Evolutionary conservation across 1,140 invertebrate species (phyloP), one percentile per base, ranked within the genome.

Genomic region (Zaprionus camerounensis): DNA sequence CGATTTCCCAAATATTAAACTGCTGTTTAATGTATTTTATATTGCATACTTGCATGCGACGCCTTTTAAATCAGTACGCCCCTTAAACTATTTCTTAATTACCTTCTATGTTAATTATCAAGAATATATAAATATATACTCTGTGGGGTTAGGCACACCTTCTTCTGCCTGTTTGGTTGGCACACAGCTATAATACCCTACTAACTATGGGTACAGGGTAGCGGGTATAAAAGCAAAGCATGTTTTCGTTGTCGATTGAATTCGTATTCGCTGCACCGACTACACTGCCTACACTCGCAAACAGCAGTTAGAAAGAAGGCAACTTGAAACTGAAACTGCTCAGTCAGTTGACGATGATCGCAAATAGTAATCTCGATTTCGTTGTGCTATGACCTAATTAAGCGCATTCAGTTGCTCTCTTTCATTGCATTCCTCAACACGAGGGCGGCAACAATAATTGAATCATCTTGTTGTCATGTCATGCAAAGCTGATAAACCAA

Each of bases 391-490:
- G 41, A 46, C 57, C 57, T 26, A 26, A 41, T 59, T 59, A 44
- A 46, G 41, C n/a, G 41, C n/a, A 46, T 3, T 46, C n/a, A 46
- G 31, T 34, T 34, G 31, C 31, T 17, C 41, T 44, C n/a, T 38
- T 38, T 38, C 36, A 38, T 15, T n/a, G 41, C 41, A 44, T 44
- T n/a, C n/a, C 5, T n/a, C 41, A 17, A 9, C 7, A 17, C 41
- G 41, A 46, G 41, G 41, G 41, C 41, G n/a, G n/a, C 41, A 17
- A 38, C 22, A 41, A 9, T 46, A 46, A 62, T 62, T 62, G 15
- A 31, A 31, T 24, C 11, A n/a, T 26, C 38, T 5, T 46, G 41
- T 46, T 46, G 41, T n/a, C 36, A 61, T 41, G 11, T 62, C n/a
- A 24, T 46, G 41, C 15, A 22, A 28, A n/a, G 20, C 34, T 41